These are phyloP conservation scores for Drosophila willistoni DNA, from an alignment of 1,140 invertebrate species.

Conservation along the genomic window DNA sequence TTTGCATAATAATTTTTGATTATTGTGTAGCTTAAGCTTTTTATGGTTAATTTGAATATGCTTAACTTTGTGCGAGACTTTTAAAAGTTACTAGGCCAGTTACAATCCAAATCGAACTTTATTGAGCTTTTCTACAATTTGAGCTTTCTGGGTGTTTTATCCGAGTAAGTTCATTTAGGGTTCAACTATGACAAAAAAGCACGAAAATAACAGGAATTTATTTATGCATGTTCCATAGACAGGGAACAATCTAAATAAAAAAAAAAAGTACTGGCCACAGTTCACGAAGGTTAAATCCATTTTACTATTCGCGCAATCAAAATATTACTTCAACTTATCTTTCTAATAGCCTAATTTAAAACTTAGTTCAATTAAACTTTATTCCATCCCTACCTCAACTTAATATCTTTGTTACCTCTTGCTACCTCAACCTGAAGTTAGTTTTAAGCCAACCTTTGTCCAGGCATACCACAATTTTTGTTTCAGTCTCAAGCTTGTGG, in stretches of 20 bases:
- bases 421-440: background rate
- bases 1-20: background rate
- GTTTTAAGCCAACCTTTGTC: background rate
- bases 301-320: too few relatives aligned
- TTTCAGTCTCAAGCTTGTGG: background rate
- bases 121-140: background rate
- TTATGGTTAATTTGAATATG: background rate
- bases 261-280: too few relatives aligned
- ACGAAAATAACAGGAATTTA: background rate
- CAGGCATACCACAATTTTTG: background rate
- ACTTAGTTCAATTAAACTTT: too few relatives aligned
- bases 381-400: too few relatives aligned
- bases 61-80: background rate
- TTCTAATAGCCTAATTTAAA: too few relatives aligned
- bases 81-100: background rate
- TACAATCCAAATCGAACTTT: background rate
- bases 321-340: too few relatives aligned
- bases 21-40: background rate
- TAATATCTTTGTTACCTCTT: too few relatives aligned
- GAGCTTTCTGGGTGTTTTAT: background rate
- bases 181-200: background rate
- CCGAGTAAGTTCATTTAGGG: background rate
- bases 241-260: too few relatives aligned
- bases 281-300: too few relatives aligned
- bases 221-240: background rate